Evolutionary conservation across 2,113 vertebrate species (phyloP), one percentile per base, ranked within the genome.

Genomic region (Perca flavescens): DNA sequence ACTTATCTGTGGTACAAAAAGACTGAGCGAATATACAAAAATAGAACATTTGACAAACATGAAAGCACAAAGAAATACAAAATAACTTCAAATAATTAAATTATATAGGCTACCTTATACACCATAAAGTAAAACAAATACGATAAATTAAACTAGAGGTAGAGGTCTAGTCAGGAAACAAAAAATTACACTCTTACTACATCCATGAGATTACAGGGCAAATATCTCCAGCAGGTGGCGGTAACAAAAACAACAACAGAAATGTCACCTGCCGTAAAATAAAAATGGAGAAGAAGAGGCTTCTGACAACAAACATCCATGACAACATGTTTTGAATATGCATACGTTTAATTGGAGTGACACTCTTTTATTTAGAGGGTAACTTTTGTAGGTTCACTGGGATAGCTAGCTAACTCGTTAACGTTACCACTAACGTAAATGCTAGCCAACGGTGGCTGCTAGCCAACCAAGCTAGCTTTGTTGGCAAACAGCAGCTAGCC

Each of bases 401-500:
- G 4, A 46, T n/a, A 52, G 6, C 13, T n/a, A 52, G 6, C 13
- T 2, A 3, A 8, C 5, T 34, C 8, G 40, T 11, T 43, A 43
- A 43, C 40, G 17, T 15, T 40, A 12, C 40, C 10, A 9, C 5
- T 40, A 63, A 43, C 40, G 40, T 11, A 11, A 43, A 17, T 15
- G 21, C 2, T 5, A 28, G 5, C 12, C 1, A 15, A 19, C 28
- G 43, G 57, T 67, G 13, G 19, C 60, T 73, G 25, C 6, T 63
- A 46, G 70, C 11, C 16, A 46, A 69, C 56, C 56, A 50, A 67
- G 58, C 52, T 28, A 19, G 12, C 49, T 43, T 43, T 43, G 10
- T 43, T 17, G 7, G 78, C 65, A 80, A 71, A 73, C 31, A 22
- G 34, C 53, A 57, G 86, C 77, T 86, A 77, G 14, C 36, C 13